Evolutionary conservation across 2,888 invertebrate species (phyloP).

Genomic region (Phytoseiulus persimilis): DNA sequence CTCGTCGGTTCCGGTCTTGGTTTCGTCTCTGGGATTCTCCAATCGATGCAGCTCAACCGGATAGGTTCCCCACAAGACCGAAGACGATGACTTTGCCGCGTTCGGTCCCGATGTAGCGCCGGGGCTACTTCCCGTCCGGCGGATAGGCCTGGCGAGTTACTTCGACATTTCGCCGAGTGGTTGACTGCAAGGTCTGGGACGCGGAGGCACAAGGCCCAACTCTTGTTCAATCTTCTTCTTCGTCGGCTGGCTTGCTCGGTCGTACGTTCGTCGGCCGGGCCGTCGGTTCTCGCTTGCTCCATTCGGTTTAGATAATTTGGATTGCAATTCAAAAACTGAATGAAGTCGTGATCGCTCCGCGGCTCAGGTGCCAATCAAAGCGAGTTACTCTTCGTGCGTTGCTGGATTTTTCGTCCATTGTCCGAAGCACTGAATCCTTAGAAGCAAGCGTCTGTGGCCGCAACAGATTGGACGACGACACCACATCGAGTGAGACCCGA

Average conservation of each 20-base stretch:
- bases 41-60: too few relatives aligned
- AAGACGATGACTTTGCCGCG: too few relatives aligned
- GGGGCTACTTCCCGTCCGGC: neutral
- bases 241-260: neutral
- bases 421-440: neutral
- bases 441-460: neutral
- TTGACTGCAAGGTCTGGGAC: neutral
- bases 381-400: neutral
- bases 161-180: neutral
- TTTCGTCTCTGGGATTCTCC: neutral
- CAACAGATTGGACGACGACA: neutral
- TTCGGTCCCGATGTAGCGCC: neutral
- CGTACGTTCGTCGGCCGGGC: neutral
- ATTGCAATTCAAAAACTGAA: conserved; percentile 5
- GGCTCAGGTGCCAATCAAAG: neutral
- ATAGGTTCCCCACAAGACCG: too few relatives aligned
- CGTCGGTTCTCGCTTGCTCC: neutral
- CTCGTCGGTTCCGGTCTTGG: neutral
- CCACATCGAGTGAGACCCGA: neutral
- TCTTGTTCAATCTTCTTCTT: neutral
- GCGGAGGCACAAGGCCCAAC: neutral
- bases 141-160: neutral
- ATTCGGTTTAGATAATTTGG: neutral
- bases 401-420: neutral
- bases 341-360: conserved; percentile 5